Evolutionary conservation across 2,888 invertebrate genomes (phyloP), one percentile per base, ranked within the genome.

Genomic region (Chironomus riparius): DNA sequence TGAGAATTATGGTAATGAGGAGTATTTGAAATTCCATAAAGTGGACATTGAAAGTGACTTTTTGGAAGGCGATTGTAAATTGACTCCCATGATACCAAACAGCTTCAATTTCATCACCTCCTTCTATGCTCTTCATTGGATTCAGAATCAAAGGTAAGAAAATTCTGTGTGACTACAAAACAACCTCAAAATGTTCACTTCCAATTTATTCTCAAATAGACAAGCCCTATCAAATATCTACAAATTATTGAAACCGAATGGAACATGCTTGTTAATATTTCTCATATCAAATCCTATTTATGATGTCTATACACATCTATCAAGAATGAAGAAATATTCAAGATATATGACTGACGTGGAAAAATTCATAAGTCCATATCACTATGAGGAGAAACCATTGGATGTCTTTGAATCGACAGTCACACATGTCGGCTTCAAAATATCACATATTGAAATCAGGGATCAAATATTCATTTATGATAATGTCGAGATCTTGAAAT

Each of bases 111-210:
- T 92, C 80, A 87, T 88, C 0, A 88, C 92, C 74, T 93, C 93
- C 0, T 92, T 93, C 81, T 92, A 92, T 81, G 89, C 92, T 77
- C 84, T 94, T 3, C 92, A 93, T 80, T 93, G 93, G 93, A 88
- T 93, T 47, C 87, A 87, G 78, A 87, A 92, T 80, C 90, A 91
- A 82, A 86, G 87, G 91, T 91, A 85, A 84, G 87, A 74, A 50
- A 50, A 50, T 1, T 21, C 62, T 22, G 22, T 65, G 65, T 71
- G 4, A 77, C 15, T 28, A 38, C 47, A 70, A 72, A 62, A 61
- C 56, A 56, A 70, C 28, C 4, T 61, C n/a, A 15, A 62, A 65
- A 65, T 7, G 22, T 69, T 47, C n/a, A 72, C 68, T 77, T 68
- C 50, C 68, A n/a, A 47, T 48, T 48, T 18, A 2, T 70, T 56